Base-by-base conservation (phyloP, 2,888 invertebrate genomes). In the Gastracanthus pulcherrimus region DNA sequence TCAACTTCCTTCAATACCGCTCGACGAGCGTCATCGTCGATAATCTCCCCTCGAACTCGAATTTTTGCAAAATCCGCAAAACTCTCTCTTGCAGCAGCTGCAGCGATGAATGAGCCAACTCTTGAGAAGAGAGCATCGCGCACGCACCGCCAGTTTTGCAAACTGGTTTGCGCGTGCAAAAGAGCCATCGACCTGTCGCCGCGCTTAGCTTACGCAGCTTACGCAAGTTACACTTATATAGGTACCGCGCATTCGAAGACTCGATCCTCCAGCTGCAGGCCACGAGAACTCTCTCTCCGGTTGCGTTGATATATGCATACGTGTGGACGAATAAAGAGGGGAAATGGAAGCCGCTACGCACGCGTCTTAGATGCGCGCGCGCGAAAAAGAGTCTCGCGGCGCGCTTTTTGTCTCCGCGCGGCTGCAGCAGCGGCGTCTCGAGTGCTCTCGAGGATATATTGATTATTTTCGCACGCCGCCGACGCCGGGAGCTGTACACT, bases 381-480 rank as follows among this genome's bases (percentile, higher is more conserved):
- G 9, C 4, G 34, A 3, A 26, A 45, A 41, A 74, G 36, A 64
- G 48, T 19, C 19, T n/a, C 23, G 62, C 26, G 16, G 11, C 62
- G 23, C 26, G 23, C 11, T 45, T 13, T 51, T 67, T 41, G 41
- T 69, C 41, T 55, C 45, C 62, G 34, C 55, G 13, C 55, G 13
- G n/a, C 26, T 55, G 55, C 55, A 23, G 55, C 55, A 23, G 70
- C 58, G 58, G 75, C 80, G 78, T 62, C 45, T 77, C 76, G 74
- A 85, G 83, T 82, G 75, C 86, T 83, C 85, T 87, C 84, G 55
- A 84, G 84, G 71, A 86, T 86, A 89, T 90, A 90, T 90, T 88
- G 89, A 90, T 90, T 88, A 88, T 88, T 88, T 87, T 87, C 80
- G 84, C 83, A 83, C 83, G 80, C 80, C 45, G 45, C 36, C 45